Conservation (phyloP, 2,113 vertebrate species). For the Gopherus flavomarginatus region DNA sequence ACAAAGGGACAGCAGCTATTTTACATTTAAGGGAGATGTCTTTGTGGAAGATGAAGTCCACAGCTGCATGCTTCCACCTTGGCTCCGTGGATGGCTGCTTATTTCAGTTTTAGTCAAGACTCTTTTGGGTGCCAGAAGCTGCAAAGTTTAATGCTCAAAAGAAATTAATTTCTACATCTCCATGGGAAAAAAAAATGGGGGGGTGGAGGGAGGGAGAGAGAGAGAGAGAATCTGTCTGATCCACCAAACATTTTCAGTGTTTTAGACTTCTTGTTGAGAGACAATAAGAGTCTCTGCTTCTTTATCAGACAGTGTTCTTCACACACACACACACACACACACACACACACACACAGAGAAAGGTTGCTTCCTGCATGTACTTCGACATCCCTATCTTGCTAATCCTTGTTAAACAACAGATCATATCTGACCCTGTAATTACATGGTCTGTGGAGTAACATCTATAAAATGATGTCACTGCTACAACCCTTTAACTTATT, state of each 20-base stretch:
- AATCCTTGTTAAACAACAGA: neutral
- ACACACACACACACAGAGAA: neutral
- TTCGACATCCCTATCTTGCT: neutral
- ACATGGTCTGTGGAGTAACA: neutral
- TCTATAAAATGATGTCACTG: neutral
- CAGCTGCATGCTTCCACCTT: conserved; percentile 46
- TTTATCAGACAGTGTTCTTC: neutral
- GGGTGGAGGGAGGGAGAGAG: no score
- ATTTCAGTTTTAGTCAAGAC: conserved; percentile 60
- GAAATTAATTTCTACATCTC: conserved; percentile 26
- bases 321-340: neutral
- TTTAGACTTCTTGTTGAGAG: neutral
- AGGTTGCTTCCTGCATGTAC: neutral
- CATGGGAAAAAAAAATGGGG: neutral
- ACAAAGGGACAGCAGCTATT: conserved; percentile 69
- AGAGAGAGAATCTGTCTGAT: neutral
- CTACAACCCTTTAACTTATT: neutral
- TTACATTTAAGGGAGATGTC: conserved; percentile 68
- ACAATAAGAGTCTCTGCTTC: neutral
- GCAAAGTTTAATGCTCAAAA: conserved; percentile 26
- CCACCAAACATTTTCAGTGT: neutral
- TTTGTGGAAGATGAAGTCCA: conserved; percentile 61
- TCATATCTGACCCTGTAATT: conserved; percentile 5
- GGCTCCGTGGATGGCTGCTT: conserved; percentile 50
- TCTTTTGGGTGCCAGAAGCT: conserved; percentile 34